Conservation (phyloP, 2,797 vertebrate species). For the Syngnathus acus region DNA sequence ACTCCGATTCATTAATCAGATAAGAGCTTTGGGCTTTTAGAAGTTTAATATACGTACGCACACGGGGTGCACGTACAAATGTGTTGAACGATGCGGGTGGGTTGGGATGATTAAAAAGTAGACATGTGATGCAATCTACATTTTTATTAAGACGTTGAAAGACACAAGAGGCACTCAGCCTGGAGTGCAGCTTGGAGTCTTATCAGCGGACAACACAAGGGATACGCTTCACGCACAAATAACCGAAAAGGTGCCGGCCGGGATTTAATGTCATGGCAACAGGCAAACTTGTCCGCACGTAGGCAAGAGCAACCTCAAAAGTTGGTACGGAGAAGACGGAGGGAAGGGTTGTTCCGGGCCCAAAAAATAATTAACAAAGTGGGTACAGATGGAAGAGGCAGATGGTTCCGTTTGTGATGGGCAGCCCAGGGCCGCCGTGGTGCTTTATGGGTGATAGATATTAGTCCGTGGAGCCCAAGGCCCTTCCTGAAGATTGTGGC, state of each 20-base stretch:
- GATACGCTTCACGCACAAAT: constrained; percentile 31
- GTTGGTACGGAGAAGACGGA: constrained; percentile 22
- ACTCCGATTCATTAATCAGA: constrained; percentile 68
- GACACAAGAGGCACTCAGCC: constrained; percentile 38
- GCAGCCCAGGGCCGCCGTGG: constrained; percentile 56
- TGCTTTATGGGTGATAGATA: constrained; percentile 69
- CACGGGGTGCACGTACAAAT: constrained; percentile 37
- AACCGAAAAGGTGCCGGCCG: constrained; percentile 7
- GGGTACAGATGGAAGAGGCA: constrained; percentile 73
- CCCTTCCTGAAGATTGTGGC: constrained; percentile 49
- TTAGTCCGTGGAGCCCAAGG: constrained; percentile 47
- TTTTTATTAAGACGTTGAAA: constrained; percentile 77
- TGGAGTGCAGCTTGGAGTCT: neutral
- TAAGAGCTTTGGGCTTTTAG: constrained; percentile 58
- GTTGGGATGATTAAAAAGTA: constrained; percentile 63
- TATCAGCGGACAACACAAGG: constrained; percentile 14
- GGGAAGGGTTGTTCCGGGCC: constrained; percentile 48
- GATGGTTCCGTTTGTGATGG: constrained; percentile 75
- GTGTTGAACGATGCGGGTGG: constrained; percentile 50
- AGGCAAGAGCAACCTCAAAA: constrained; percentile 12
- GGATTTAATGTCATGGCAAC: constrained; percentile 11
- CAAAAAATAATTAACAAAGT: constrained; percentile 65
- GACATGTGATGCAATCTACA: constrained; percentile 67
- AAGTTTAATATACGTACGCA: constrained; percentile 59
- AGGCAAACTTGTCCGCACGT: constrained; percentile 10